These are phyloP conservation scores for Thamnaconus septentrionalis DNA, from an alignment of 2,113 vertebrate genomes.

Conservation along the genomic window DNA sequence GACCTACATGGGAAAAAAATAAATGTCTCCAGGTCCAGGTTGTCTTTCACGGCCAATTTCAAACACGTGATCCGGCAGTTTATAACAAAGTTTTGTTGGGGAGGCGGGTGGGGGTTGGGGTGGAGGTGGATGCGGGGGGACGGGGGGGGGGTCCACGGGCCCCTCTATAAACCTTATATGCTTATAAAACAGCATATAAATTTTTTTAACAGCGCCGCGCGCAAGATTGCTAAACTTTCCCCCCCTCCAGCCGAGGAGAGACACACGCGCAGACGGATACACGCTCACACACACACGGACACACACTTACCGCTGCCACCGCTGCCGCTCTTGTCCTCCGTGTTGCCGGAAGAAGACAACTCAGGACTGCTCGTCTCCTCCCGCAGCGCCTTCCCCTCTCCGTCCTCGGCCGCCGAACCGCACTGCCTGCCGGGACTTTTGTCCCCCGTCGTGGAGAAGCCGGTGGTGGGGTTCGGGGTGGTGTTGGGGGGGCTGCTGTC, in stretches of 20 bases:
- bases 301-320: slow-evolving; percentile 85
- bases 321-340: slow-evolving; percentile 94
- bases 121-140: slow-evolving; percentile 57
- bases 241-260: slow-evolving; percentile 59
- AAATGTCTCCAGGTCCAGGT: slow-evolving; percentile 55
- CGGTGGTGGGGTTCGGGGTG: slow-evolving; percentile 49
- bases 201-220: slow-evolving; percentile 91
- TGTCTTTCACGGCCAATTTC: slow-evolving; percentile 99
- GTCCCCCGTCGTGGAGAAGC: slow-evolving; percentile 80
- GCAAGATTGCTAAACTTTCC: slow-evolving; percentile 91
- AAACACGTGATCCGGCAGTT: slow-evolving; percentile 97
- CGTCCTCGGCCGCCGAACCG: slow-evolving; percentile 81
- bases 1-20: slow-evolving; percentile 32
- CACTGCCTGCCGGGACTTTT: slow-evolving; percentile 82
- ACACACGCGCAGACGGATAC: slow-evolving; percentile 85
- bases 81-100: slow-evolving; percentile 98
- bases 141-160: slow-evolving; percentile 89
- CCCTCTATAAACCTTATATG: slow-evolving; percentile 99
- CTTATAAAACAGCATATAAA: slow-evolving; percentile 99
- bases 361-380: slow-evolving; percentile 91
- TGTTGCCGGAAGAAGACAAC: slow-evolving; percentile 97
- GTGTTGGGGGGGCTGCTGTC: slow-evolving; percentile 76
- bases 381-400: slow-evolving; percentile 80
- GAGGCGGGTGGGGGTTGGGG: slow-evolving; percentile 50
- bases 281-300: slow-evolving; percentile 84